Evolutionary conservation across 2,888 invertebrate genomes (phyloP), one percentile per base, ranked within the genome.

Genomic region (Epinotia brunnichana): DNA sequence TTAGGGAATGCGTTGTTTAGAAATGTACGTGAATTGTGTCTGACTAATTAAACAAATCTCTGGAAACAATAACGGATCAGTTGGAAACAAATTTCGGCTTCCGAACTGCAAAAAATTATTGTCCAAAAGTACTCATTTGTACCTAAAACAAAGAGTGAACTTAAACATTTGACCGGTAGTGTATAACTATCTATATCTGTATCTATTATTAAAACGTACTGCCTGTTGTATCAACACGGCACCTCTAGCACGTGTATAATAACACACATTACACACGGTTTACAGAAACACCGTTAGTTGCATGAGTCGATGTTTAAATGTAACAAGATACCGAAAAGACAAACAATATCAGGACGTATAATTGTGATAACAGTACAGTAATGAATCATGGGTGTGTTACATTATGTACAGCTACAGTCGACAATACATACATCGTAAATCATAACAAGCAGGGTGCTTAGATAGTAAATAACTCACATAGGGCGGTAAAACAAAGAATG

Each of bases 191-290:
- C n/a, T n/a, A n/a, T 35, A 9, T 21, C 15, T 41, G 19, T 21
- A 4, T 61, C n/a, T 61, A n/a, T 44, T 44, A 10, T 61, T 24
- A 11, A 21, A 61, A 61, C 19, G 44, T n/a, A 57, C 13, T 9
- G 41, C 13, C 21, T 60, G 39, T 61, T 61, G 44, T 61, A n/a
- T 61, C 61, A 61, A 61, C 61, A 61, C 19, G 21, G 21, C 21
- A 19, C 41, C 60, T n/a, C n/a, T n/a, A 10, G 41, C 41, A 41
- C 41, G 60, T 60, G 60, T 60, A 19, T 39, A 19, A 60, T 48
- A n/a, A 15, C 5, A 24, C 15, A 21, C 21, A 24, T 60, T 39
- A 60, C 41, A 60, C 21, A 35, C 15, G 19, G 57, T 60, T 41
- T 41, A 60, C 19, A 41, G 41, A 41, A n/a, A 19, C 11, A 24